phyloP scores from a whole-genome alignment of 2,888 invertebrate species.

The Dioctria rufipes region DNA sequence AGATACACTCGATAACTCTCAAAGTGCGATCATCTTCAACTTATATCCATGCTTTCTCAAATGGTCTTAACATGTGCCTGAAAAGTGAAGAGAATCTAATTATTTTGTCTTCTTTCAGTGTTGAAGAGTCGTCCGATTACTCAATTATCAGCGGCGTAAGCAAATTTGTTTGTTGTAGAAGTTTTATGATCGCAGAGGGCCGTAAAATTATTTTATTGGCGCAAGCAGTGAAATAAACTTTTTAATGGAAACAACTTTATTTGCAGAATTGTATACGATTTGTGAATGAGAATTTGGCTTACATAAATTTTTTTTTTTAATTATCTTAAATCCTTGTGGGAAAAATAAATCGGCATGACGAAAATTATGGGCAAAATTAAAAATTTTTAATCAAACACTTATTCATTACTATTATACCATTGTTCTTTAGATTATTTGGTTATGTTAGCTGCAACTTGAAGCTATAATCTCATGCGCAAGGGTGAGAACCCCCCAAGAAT shows the following conservation, averaged over 20 bases:
- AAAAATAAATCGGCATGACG: no score
- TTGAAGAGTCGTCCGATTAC: neutral
- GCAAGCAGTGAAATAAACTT: neutral
- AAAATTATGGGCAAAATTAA: no score
- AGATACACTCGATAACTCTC: neutral
- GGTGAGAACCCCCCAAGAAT: no score
- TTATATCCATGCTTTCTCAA: neutral
- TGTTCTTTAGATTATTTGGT: no score
- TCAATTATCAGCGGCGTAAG: slow-evolving; percentile 26
- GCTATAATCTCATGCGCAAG: no score
- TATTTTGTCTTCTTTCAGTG: neutral
- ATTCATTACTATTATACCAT: no score
- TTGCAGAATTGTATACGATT: no score
- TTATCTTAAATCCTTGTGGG: no score
- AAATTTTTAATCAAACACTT: no score
- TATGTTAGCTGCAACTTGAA: no score
- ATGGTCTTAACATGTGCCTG: neutral
- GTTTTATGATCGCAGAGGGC: neutral
- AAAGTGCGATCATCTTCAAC: neutral
- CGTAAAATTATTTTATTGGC: slow-evolving; percentile 14
- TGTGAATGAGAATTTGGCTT: no score
- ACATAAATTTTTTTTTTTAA: no score
- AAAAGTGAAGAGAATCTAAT: neutral
- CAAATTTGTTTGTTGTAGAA: slow-evolving; percentile 28
- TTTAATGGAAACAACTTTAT: neutral